Base-by-base conservation (phyloP, 2,797 vertebrate species). In the Sebastes matsubarae region DNA sequence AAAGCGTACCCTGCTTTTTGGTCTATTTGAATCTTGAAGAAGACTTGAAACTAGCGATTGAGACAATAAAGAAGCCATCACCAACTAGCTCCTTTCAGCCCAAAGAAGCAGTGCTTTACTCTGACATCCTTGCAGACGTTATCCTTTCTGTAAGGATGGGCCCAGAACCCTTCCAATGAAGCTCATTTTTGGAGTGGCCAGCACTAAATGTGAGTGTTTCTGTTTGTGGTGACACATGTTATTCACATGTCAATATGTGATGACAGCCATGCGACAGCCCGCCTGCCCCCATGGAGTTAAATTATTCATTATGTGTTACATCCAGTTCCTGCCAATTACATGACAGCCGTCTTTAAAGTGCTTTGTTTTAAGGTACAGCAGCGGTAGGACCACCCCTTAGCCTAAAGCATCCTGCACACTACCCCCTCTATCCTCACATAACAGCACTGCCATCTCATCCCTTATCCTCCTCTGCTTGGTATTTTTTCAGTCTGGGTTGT, bases 281-380 rank as follows among this genome's bases (percentile, higher is more conserved):
- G 30, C 29, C 84, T 61, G 68, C 64, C 78, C 68, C 88, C 52
- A 7, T 38, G 72, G 60, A 83, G 46, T 64, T 88, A 38, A 90
- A 72, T 82, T 89, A 90, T 93, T 92, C 76, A 94, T 90, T 90
- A 87, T 58, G 63, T 80, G 50, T 65, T 80, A 73, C 80, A 72
- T 88, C 63, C 75, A 72, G n/a, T 74, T 82, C 68, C 78, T 70
- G 63, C 68, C 77, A 89, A 74, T 88, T 76, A 77, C 68, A 76
- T 8, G 24, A 65, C 57, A 72, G 69, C 46, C 4, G 30, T 75
- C 72, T 71, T 77, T 80, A 77, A 79, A 75, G 60, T 11, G 68
- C 61, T 81, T 87, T 79, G 60, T 79, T 80, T 75, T 58, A 80
- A 77, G 59, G 68, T 58, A 50, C 61, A 30, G 79, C 68, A 70